Evolutionary conservation across 2,888 invertebrate genomes (phyloP).

Genomic region (Drosophila helvetica): DNA sequence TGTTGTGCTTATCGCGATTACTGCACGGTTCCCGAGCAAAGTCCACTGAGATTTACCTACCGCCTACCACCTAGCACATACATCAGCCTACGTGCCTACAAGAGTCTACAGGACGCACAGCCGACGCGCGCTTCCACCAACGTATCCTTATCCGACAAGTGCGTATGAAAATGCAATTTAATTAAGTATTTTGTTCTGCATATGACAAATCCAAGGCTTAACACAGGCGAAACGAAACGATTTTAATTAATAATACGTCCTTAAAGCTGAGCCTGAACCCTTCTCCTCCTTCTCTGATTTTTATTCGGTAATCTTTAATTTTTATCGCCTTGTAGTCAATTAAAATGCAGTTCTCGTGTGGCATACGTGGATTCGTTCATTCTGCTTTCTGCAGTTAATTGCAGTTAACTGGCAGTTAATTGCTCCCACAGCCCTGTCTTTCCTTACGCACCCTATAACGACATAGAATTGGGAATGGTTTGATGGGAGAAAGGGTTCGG

Average conservation of each 20-base stretch:
- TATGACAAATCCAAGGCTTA: conserved; percentile 66
- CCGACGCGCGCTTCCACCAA: not conserved
- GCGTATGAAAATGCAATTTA: conserved; percentile 55
- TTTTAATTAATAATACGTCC: conserved; percentile 38
- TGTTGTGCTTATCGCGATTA: conserved; percentile 58
- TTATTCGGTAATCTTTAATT: conserved; percentile 55
- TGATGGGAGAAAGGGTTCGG: too few relatives aligned
- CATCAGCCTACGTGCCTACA: conserved; percentile 5
- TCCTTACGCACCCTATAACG: too few relatives aligned
- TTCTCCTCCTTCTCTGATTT: not conserved
- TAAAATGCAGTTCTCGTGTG: conserved; percentile 69
- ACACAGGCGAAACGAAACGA: conserved; percentile 25
- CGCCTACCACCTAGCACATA: not conserved
- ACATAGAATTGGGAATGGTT: too few relatives aligned
- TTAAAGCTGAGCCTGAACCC: not conserved
- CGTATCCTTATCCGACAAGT: conserved; percentile 18
- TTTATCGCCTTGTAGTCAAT: conserved; percentile 71
- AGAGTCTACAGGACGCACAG: not conserved
- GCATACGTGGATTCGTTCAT: conserved; percentile 43
- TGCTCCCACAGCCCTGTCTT: not conserved
- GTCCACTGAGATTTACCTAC: conserved; percentile 12
- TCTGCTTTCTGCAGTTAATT: conserved; percentile 37
- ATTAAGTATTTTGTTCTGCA: conserved; percentile 47
- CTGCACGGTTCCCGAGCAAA: conserved; percentile 25
- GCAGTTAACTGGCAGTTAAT: conserved; percentile 61